Evolutionary conservation across 2,888 invertebrate genomes (phyloP).

Genomic region (Electrophaes corylata): DNA sequence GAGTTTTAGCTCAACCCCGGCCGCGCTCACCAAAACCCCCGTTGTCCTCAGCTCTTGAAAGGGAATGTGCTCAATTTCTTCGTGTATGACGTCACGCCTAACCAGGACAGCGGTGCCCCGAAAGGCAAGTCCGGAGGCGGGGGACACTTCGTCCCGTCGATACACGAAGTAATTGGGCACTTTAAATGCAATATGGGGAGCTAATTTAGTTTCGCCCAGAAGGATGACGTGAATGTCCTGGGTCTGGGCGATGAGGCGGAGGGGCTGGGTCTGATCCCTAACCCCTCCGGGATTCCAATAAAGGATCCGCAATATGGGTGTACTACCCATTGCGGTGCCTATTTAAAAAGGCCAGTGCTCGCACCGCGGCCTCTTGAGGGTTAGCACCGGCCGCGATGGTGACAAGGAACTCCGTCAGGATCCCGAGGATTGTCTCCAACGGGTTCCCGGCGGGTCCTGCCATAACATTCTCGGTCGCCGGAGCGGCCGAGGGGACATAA

Average conservation of each 20-base stretch:
- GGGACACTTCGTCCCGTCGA: constrained; percentile 3
- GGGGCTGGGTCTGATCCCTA: not conserved
- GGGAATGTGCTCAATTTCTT: not conserved
- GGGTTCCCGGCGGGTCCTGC: not conserved
- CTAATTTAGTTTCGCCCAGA: not conserved
- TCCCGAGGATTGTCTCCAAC: not conserved
- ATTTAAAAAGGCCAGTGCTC: not conserved
- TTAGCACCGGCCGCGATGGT: not conserved
- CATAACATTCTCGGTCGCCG: not conserved
- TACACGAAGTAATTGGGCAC: not conserved
- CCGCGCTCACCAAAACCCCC: not conserved
- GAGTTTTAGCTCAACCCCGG: not conserved
- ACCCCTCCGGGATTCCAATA: constrained; percentile 26
- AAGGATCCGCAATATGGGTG: not conserved
- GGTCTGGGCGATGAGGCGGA: constrained; percentile 1
- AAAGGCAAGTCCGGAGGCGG: not conserved
- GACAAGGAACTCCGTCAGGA: not conserved
- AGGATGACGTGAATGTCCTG: constrained; percentile 1
- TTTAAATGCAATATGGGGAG: not conserved
- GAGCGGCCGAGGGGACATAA: too few relatives aligned
- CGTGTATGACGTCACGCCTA: constrained; percentile 12
- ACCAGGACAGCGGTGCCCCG: constrained; percentile 7
- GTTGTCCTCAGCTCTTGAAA: not conserved
- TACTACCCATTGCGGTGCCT: not conserved
- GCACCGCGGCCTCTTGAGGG: not conserved